Evolutionary conservation across 2,888 invertebrate species (phyloP).

Genomic region (Nomada lathburiana): DNA sequence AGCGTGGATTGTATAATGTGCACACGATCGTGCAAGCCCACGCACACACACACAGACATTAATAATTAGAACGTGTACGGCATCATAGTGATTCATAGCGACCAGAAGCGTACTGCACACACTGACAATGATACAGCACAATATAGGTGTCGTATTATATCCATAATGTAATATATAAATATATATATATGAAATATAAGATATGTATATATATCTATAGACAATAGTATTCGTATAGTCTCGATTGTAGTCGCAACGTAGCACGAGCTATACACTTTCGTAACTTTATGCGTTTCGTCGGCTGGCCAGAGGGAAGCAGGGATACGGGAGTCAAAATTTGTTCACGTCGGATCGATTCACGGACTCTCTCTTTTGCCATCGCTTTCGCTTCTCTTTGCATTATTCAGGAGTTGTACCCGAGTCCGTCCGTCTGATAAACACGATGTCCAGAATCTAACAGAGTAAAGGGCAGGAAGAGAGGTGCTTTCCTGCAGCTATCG

Average conservation of each 20-base stretch:
- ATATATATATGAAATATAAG: slow-evolving; percentile 55
- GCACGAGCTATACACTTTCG: slow-evolving; percentile 63
- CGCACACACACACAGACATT: slow-evolving; percentile 27
- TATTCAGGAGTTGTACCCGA: slow-evolving; percentile 36
- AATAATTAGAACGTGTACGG: slow-evolving; percentile 59
- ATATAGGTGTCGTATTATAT: slow-evolving; percentile 71
- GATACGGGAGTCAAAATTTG: slow-evolving; percentile 5
- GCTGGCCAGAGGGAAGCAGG: slow-evolving; percentile 54
- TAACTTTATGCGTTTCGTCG: slow-evolving; percentile 55
- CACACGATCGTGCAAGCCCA: slow-evolving; percentile 40
- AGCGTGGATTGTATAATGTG: slow-evolving; percentile 49
- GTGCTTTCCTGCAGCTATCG: slow-evolving; percentile 17
- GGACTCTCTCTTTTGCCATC: slow-evolving; percentile 33
- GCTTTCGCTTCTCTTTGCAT: slow-evolving; percentile 7
- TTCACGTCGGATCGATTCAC: slow-evolving; percentile 34
- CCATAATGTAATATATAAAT: slow-evolving; percentile 59
- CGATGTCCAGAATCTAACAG: slow-evolving; percentile 28
- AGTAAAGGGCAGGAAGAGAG: neutral
- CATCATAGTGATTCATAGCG: slow-evolving; percentile 72
- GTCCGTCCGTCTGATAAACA: slow-evolving; percentile 41
- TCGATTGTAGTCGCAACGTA: slow-evolving; percentile 67
- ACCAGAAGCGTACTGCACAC: slow-evolving; percentile 83
- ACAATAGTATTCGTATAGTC: slow-evolving; percentile 48
- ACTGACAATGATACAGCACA: slow-evolving; percentile 81
- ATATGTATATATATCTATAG: slow-evolving; percentile 49